Conservation (phyloP, 2,888 invertebrate genomes). For the Nemotelus nigrinus region DNA sequence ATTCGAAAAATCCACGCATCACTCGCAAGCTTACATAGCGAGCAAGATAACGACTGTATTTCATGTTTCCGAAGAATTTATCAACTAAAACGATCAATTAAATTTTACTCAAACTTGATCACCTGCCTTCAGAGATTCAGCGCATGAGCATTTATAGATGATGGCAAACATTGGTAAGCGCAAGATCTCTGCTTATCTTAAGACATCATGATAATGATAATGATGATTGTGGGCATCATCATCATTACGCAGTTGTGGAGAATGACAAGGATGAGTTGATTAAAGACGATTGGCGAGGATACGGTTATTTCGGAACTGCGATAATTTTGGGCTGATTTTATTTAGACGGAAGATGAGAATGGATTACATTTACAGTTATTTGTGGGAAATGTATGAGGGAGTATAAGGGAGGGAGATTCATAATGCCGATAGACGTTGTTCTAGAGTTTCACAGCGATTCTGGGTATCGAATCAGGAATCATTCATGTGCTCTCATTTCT, state of each 20-base stretch:
- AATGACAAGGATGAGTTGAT: background rate
- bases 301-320: no score
- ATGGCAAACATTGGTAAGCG: constrained; percentile 30
- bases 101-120: constrained; percentile 46
- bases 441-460: no score
- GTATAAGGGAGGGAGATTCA: no score
- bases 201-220: constrained; percentile 37
- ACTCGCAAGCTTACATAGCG: background rate
- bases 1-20: background rate
- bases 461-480: no score
- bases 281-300: no score
- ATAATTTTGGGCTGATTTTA: no score
- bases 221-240: constrained; percentile 40
- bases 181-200: constrained; percentile 28
- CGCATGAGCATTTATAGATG: constrained; percentile 24
- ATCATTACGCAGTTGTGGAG: constrained; percentile 28
- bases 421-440: no score
- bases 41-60: constrained; percentile 62
- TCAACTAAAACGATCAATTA: constrained; percentile 61
- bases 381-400: no score
- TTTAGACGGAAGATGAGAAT: no score
- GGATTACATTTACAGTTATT: no score
- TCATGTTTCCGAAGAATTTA: constrained; percentile 63
- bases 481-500: no score
- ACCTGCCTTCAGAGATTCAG: constrained; percentile 31